Conservation (phyloP, 2,113 vertebrate genomes). For the Uropsilus gracilis region DNA sequence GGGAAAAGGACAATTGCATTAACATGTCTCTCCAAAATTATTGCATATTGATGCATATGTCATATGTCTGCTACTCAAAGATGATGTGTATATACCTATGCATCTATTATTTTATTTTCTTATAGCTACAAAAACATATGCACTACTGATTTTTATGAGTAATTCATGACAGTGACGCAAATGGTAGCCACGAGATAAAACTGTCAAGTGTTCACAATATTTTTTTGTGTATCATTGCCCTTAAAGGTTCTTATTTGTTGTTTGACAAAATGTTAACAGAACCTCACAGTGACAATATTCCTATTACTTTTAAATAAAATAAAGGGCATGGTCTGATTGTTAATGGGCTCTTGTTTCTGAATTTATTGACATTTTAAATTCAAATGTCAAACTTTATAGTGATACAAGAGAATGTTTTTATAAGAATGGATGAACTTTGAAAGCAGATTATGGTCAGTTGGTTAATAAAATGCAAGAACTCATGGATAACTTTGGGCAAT, state of each 20-base stretch:
- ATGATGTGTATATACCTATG: background rate
- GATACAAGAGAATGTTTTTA: slow-evolving; percentile 34
- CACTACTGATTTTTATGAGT: background rate
- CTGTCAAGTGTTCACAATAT: background rate
- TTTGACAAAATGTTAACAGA: slow-evolving; percentile 52
- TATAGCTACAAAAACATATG: background rate
- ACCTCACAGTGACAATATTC: background rate
- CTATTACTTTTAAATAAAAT: slow-evolving; percentile 32
- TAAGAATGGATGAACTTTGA: slow-evolving; percentile 52
- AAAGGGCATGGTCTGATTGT: background rate
- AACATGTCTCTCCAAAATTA: background rate
- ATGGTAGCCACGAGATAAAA: background rate
- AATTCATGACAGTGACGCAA: no score
- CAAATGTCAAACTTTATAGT: slow-evolving; percentile 71
- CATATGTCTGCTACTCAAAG: background rate
- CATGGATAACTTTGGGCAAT: background rate
- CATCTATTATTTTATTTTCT: background rate
- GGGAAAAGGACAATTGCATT: background rate
- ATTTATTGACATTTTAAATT: slow-evolving; percentile 71
- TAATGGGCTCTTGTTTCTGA: background rate
- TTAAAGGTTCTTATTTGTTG: slow-evolving; percentile 32
- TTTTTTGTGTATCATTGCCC: background rate
- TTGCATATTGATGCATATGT: background rate
- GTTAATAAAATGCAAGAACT: slow-evolving; percentile 39
- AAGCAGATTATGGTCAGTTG: background rate